Percentiles rank a stretch among this genome's conserved stretches.
phyloP scores from a whole-genome alignment of 1,140 invertebrate species.

The Babylonia areolata region DNA sequence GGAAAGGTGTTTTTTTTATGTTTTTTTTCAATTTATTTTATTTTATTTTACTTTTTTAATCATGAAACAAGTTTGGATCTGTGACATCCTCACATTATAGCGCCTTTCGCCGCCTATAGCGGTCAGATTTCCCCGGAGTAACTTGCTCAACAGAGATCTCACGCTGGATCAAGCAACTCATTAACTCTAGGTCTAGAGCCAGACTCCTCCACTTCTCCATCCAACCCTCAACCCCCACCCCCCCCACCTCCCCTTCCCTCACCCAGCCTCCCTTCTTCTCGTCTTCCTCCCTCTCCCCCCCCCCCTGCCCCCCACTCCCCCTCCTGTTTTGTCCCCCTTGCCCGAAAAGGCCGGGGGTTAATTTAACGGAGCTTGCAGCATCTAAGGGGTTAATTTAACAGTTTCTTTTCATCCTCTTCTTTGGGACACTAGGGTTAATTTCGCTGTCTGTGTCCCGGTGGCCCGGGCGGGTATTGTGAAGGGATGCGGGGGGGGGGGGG shows the following conservation, averaged over 20 bases:
- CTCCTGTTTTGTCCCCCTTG: background rate
- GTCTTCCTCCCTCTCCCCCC: no score
- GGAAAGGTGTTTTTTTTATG: no score
- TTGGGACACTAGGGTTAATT: slow-evolving; percentile 31
- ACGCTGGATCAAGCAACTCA: background rate
- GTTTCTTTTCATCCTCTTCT: slow-evolving; percentile 40
- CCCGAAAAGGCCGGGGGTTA: slow-evolving; percentile 33
- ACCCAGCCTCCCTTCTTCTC: no score
- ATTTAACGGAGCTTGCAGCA: slow-evolving; percentile 35
- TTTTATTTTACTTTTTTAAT: no score
- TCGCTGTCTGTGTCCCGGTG: background rate
- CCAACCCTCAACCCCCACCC: no score
- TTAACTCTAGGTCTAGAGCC: slow-evolving; percentile 19
- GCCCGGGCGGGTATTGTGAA: background rate
- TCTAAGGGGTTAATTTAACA: slow-evolving; percentile 39
- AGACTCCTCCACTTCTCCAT: background rate
- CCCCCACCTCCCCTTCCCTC: no score
- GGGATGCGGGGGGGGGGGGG: background rate
- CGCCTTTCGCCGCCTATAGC: background rate
- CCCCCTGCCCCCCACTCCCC: background rate
- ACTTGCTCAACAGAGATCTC: background rate
- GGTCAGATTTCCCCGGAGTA: background rate
- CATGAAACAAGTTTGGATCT: background rate
- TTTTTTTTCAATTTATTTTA: no score
- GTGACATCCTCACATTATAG: background rate